Base-by-base conservation (phyloP, 1,140 invertebrate genomes). In the Drosophila nigromelanica region DNA sequence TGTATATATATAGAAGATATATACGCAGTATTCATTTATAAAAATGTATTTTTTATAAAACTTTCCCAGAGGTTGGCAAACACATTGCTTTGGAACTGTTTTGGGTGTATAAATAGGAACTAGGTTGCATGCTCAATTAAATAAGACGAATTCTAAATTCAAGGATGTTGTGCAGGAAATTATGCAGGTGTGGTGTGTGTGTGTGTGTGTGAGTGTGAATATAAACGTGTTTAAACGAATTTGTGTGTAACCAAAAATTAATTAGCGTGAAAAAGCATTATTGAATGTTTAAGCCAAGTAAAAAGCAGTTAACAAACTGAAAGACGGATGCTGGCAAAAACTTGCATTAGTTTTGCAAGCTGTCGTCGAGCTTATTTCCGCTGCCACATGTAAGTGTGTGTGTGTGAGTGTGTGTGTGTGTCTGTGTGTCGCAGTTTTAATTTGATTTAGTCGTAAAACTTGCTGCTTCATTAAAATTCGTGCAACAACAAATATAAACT, bases 251-350 rank as follows among this genome's bases (percentile, higher is more conserved):
- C 80, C 73, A 43, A 75, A 89, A 89, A 89, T 90, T 90, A 89
- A 89, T 89, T 89, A 89, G 85, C 86, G 85, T 89, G 80, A 89
- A 89, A 89, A 89, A 89, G 77, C 75, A 89, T 89, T 89, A 78
- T 85, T 74, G 74, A 89, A 80, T 76, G 47, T 50, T 39, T 45
- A 62, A 40, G 67, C 68, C 63, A 70, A 54, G 68, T 62, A 50
- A 80, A 80, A 87, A 47, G 63, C 61, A 67, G 70, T 78, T 75
- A 56, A 60, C 66, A 70, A 69, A 52, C 50, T 30, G 3, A 70
- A 50, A 45, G 40, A 37, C 37, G 39, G 51, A 54, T 71, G 62
- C 74, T 70, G 51, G 73, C 71, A 80, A 73, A 89, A 89, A 87
- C 76, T 87, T 87, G 83, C 79, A 89, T 87, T 87, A 87, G 83